These are phyloP conservation scores for Sclerodermus sp. DNA, from an alignment of 2,888 invertebrate genomes.

Conservation along the genomic window DNA sequence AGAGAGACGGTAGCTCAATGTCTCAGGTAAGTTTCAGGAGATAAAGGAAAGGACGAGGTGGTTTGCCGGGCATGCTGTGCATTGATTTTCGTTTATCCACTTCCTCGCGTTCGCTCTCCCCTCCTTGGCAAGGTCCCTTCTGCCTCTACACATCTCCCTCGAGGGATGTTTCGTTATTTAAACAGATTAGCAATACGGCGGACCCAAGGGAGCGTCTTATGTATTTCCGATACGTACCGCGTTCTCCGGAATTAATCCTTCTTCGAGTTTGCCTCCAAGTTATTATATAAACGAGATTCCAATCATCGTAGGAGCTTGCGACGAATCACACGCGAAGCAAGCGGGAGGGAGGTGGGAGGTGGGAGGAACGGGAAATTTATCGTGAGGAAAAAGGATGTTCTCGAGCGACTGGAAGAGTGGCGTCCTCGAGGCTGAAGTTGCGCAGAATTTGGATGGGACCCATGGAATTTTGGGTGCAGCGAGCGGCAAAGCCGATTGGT, in stretches of 20 bases:
- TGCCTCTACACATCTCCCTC: conserved; percentile 16
- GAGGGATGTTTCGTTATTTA: conserved; percentile 57
- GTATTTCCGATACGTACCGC: conserved; percentile 49
- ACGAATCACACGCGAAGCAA: not conserved
- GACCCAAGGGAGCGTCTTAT: conserved; percentile 47
- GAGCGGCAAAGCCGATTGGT: too few species aligned
- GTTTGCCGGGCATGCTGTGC: conserved; percentile 36
- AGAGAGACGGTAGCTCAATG: too few species aligned
- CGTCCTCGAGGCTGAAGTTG: too few species aligned
- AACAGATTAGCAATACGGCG: conserved; percentile 56
- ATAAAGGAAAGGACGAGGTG: conserved; percentile 23
- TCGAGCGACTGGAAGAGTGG: too few species aligned
- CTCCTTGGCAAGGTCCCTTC: conserved; percentile 15
- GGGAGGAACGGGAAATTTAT: too few species aligned
- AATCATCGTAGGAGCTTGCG: too few species aligned
- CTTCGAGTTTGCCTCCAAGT: conserved; percentile 26
- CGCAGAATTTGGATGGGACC: too few species aligned
- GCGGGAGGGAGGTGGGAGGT: too few species aligned
- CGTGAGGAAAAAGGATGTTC: too few species aligned
- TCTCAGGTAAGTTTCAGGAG: conserved; percentile 10
- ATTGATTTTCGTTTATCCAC: conserved; percentile 56
- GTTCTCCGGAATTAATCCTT: conserved; percentile 48
- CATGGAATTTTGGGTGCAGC: too few species aligned
- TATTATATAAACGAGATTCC: too few species aligned
- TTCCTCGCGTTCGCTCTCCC: conserved; percentile 9